phyloP scores from a whole-genome alignment of 2,113 vertebrate species.

The Micromys minutus region DNA sequence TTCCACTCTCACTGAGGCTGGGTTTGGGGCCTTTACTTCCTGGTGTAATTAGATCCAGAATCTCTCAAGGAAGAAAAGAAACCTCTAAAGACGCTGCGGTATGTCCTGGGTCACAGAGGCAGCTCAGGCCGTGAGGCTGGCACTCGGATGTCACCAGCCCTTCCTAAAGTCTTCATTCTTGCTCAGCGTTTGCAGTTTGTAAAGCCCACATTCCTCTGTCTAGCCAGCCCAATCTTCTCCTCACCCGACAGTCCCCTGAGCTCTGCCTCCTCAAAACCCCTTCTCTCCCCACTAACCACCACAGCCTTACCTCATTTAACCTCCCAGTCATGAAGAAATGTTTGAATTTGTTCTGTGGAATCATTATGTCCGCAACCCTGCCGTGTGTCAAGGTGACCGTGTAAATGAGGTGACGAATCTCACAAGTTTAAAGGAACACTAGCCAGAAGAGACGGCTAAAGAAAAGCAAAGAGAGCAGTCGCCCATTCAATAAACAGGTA shows the following conservation, averaged over 20 bases:
- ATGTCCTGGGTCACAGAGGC: neutral
- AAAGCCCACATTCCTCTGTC: neutral
- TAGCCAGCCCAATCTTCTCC: constrained; percentile 53
- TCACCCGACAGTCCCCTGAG: constrained; percentile 61
- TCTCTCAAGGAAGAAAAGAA: neutral
- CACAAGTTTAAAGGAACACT: constrained; percentile 64
- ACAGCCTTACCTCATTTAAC: constrained; percentile 69
- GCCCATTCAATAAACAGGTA: constrained; percentile 68
- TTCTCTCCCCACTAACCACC: constrained; percentile 67
- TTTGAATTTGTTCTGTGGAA: constrained; percentile 62
- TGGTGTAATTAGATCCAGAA: neutral
- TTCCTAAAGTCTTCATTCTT: neutral
- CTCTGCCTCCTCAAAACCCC: constrained; percentile 60
- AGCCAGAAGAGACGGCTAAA: constrained; percentile 76
- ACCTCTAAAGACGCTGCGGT: neutral
- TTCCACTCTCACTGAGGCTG: too few species aligned
- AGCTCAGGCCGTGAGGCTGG: neutral
- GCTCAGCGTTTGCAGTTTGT: neutral
- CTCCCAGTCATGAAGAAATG: constrained; percentile 68
- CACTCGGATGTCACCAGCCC: neutral
- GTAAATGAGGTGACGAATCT: constrained; percentile 62
- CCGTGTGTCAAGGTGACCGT: constrained; percentile 73
- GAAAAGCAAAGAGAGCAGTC: constrained; percentile 68
- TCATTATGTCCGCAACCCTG: constrained; percentile 54
- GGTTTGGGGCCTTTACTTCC: neutral